Evolutionary conservation across 2,888 invertebrate genomes (phyloP), one percentile per base, ranked within the genome.

Genomic region (Siphonodentalium dalli): DNA sequence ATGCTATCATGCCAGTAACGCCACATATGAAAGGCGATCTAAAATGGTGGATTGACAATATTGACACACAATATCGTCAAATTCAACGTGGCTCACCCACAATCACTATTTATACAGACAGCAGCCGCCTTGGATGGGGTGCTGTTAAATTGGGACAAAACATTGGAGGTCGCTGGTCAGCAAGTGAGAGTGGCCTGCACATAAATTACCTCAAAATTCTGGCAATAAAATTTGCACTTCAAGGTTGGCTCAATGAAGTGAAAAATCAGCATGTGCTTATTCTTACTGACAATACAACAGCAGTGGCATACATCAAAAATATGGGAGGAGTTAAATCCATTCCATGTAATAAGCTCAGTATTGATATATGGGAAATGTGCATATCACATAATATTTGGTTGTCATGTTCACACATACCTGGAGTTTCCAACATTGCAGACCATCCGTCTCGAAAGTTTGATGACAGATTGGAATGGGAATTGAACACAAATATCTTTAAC

Each of bases 171-270:
- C n/a, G n/a, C n/a, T 63, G 59, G 57, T 29, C 43, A 18, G 11
- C 29, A 5, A 3, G 11, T 9, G 63, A 59, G 37, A 18, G 31
- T n/a, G 4, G 11, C 5, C 3, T 37, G 6, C 60, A 57, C 34
- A 60, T 60, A 11, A 60, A 63, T 44, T 39, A 21, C 26, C 42
- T 59, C 13, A 52, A 59, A 43, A 40, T 58, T 3, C 43, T 39
- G 34, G 54, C 63, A 27, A 46, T 31, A 18, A 41, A 37, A 11
- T 33, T 45, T 41, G 49, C 52, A 20, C 29, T 59, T n/a, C 33
- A 46, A 23, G 21, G 43, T 24, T 55, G 54, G 31, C 26, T 31
- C 23, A 21, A 40, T 11, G 9, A 27, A 9, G n/a, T 51, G 4
- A 20, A 21, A 18, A 24, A 39, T 27, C 42, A 39, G 26, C 60